A percentile compares a stretch with the other conserved stretches of the same genome.
Evolutionary conservation across 2,797 vertebrate species (phyloP).

Genomic region (Babyrousa celebensis): DNA sequence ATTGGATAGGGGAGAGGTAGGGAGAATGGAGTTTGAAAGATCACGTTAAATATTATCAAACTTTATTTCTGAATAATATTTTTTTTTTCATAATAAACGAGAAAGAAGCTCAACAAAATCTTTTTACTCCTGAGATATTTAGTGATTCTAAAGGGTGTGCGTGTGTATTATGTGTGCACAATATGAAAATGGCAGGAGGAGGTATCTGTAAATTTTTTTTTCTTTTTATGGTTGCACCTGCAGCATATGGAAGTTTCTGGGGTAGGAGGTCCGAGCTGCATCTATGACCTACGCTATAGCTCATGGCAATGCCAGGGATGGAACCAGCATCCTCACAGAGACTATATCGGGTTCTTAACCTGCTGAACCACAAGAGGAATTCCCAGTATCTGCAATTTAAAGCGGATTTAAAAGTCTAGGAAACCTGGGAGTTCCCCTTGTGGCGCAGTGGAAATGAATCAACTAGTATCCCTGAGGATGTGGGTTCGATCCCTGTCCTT

Average conservation of each 20-base stretch:
- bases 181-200: background rate
- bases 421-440: background rate
- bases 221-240: too few relatives aligned
- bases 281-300: too few relatives aligned
- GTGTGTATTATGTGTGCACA: background rate
- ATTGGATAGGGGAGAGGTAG: background rate
- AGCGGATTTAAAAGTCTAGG: slow-evolving; percentile 1
- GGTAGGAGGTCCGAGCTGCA: too few relatives aligned
- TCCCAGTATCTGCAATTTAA: background rate
- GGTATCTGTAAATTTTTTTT: background rate
- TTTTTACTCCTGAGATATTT: slow-evolving; percentile 24
- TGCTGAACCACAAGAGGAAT: too few relatives aligned
- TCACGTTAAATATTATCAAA: background rate
- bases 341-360: too few relatives aligned
- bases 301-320: too few relatives aligned
- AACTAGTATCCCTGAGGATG: too few relatives aligned
- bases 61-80: slow-evolving; percentile 21
- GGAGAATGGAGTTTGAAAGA: background rate
- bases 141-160: background rate
- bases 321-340: too few relatives aligned
- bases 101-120: background rate
- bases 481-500: too few relatives aligned
- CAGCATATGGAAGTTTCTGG: too few relatives aligned
- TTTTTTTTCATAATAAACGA: background rate
- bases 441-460: too few relatives aligned